phyloP scores from a whole-genome alignment of 2,113 vertebrate species.

The Gracilinanus agilis region DNA sequence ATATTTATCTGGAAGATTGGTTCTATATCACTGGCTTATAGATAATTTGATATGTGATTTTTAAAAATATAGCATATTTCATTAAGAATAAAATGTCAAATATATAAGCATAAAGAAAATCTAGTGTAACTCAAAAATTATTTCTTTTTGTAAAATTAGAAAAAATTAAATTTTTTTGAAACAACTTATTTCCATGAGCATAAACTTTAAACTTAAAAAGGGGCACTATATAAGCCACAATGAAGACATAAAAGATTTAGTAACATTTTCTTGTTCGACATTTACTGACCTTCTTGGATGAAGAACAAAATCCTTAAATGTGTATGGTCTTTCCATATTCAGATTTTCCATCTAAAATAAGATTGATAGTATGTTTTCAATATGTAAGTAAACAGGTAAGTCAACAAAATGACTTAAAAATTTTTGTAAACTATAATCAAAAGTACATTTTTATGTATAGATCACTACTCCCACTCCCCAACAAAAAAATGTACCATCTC shows the following conservation, averaged over 20 bases:
- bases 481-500: not conserved
- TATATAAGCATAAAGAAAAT: not conserved
- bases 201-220: conserved; percentile 41
- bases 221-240: not conserved
- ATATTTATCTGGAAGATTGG: conserved; percentile 42
- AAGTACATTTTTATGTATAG: not conserved
- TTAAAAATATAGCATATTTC: conserved; percentile 15
- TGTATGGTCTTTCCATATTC: conserved; percentile 94
- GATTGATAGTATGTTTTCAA: conserved; percentile 69
- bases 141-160: conserved; percentile 34
- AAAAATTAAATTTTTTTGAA: conserved; percentile 43
- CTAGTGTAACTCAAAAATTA: conserved; percentile 13
- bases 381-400: not conserved
- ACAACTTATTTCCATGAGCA: conserved; percentile 29
- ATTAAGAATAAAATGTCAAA: not conserved
- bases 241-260: not conserved
- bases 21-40: conserved; percentile 32
- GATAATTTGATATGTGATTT: conserved; percentile 14
- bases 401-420: conserved; percentile 44
- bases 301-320: conserved; percentile 99
- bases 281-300: conserved; percentile 95
- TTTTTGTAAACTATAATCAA: conserved; percentile 4
- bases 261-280: conserved; percentile 36
- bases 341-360: conserved; percentile 97
- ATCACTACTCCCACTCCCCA: not conserved